Percentiles rank a stretch among this genome's conserved stretches.
phyloP scores from a whole-genome alignment of 2,797 vertebrate genomes.

The Chloroceryle inda region DNA sequence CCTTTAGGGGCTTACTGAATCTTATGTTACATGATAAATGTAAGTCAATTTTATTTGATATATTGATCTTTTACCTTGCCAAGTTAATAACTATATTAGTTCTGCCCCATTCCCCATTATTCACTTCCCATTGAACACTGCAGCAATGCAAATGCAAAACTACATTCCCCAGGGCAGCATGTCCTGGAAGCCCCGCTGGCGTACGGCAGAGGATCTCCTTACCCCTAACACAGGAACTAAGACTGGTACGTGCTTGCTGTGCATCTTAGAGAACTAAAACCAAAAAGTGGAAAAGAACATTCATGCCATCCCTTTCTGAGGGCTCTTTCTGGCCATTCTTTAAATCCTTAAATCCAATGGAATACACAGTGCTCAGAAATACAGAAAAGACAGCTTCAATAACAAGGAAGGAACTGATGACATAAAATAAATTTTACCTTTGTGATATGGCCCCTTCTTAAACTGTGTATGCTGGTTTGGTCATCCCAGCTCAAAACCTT shows the following conservation, averaged over 20 bases:
- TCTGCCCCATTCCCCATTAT: neutral
- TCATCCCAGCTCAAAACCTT: neutral
- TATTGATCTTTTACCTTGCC: neutral
- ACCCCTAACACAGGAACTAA: neutral
- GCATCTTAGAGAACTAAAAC: neutral
- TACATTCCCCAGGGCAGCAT: neutral
- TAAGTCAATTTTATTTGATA: neutral
- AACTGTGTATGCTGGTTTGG: neutral
- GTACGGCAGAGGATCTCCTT: neutral
- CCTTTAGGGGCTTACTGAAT: neutral
- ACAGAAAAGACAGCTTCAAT: neutral
- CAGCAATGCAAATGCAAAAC: neutral
- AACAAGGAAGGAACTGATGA: neutral
- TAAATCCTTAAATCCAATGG: neutral
- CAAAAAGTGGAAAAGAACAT: neutral
- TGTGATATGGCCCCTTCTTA: neutral
- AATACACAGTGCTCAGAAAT: neutral
- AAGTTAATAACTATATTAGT: neutral
- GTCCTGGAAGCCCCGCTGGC: neutral
- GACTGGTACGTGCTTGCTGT: neutral
- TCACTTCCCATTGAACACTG: neutral
- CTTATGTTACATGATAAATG: neutral
- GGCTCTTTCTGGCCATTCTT: neutral
- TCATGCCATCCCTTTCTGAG: too few relatives aligned
- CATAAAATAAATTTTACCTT: neutral